A percentile compares a stretch with the other conserved stretches of the same genome.
Evolutionary conservation across 1,140 invertebrate genomes (phyloP).

Genomic region (Thaumetopoea pityocampa): DNA sequence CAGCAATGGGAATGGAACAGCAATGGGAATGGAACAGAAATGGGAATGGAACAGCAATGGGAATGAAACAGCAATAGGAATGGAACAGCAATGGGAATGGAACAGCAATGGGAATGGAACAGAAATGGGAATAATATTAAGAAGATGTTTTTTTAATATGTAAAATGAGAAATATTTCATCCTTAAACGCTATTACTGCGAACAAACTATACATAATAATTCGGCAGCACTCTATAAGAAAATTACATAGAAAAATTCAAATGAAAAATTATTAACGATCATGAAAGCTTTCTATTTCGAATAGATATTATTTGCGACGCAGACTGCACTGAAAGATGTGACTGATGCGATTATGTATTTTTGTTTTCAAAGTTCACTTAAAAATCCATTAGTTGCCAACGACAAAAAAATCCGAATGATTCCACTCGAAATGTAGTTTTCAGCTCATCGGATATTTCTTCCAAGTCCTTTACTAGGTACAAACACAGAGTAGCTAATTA

Average conservation of each 20-base stretch:
- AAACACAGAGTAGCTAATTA: slow-evolving; percentile 26
- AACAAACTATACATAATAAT: too few species aligned
- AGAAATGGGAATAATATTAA: too few species aligned
- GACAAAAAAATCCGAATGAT: slow-evolving; percentile 33
- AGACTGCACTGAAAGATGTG: slow-evolving; percentile 19
- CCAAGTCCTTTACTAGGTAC: slow-evolving; percentile 20
- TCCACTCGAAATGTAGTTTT: slow-evolving; percentile 35
- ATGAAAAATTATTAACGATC: too few species aligned
- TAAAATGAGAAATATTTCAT: too few species aligned
- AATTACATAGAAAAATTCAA: not conserved
- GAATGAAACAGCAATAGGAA: too few species aligned
- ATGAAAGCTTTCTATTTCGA: slow-evolving; percentile 19
- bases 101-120: too few species aligned
- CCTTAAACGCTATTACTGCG: too few species aligned
- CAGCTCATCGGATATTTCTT: slow-evolving; percentile 36
- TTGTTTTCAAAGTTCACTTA: slow-evolving; percentile 32
- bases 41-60: too few species aligned
- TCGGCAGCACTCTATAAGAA: not conserved
- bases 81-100: too few species aligned
- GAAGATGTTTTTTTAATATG: too few species aligned
- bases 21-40: too few species aligned
- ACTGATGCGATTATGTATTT: slow-evolving; percentile 29
- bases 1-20: too few species aligned
- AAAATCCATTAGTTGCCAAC: slow-evolving; percentile 50
- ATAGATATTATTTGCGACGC: slow-evolving; percentile 35